These are phyloP conservation scores for Abrostola tripartita DNA, from an alignment of 2,888 invertebrate genomes.

Conservation along the genomic window DNA sequence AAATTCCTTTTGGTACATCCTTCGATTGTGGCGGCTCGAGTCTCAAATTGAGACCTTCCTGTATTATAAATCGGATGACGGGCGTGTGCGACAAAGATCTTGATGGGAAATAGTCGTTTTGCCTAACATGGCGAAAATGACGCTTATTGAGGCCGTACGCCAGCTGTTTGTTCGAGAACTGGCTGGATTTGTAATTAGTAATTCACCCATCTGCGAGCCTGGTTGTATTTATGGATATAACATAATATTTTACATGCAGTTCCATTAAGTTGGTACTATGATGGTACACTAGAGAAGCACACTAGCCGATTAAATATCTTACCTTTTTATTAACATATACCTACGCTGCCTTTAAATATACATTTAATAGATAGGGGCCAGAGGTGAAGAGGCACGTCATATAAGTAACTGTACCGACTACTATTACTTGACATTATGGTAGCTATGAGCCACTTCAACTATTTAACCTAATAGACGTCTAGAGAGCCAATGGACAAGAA, in stretches of 20 bases:
- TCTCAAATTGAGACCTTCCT: conserved; percentile 77
- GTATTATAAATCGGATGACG: conserved; percentile 60
- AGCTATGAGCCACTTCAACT: neutral
- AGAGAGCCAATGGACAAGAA: conserved; percentile 1
- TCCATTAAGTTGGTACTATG: conserved; percentile 30
- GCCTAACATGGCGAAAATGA: conserved; percentile 54
- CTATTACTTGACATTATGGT: conserved; percentile 2
- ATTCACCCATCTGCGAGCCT: conserved; percentile 51
- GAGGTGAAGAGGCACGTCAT: conserved; percentile 1
- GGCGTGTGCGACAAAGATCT: conserved; percentile 50
- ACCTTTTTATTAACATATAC: neutral
- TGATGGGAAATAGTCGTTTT: conserved; percentile 51
- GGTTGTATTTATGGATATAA: conserved; percentile 30
- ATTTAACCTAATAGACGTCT: neutral
- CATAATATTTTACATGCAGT: conserved; percentile 27
- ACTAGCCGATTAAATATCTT: neutral
- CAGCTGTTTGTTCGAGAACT: conserved; percentile 64
- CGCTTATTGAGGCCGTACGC: conserved; percentile 58
- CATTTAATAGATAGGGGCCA: neutral
- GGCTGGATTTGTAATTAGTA: conserved; percentile 53
- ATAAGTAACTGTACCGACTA: neutral
- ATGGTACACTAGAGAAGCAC: conserved; percentile 6
- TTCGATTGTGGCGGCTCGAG: conserved; percentile 76
- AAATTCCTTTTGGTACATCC: conserved; percentile 81
- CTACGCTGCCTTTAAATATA: neutral